Percentiles rank a stretch among this genome's conserved stretches.
phyloP scores from a whole-genome alignment of 2,797 vertebrate species.

The Pogoniulus pusillus region DNA sequence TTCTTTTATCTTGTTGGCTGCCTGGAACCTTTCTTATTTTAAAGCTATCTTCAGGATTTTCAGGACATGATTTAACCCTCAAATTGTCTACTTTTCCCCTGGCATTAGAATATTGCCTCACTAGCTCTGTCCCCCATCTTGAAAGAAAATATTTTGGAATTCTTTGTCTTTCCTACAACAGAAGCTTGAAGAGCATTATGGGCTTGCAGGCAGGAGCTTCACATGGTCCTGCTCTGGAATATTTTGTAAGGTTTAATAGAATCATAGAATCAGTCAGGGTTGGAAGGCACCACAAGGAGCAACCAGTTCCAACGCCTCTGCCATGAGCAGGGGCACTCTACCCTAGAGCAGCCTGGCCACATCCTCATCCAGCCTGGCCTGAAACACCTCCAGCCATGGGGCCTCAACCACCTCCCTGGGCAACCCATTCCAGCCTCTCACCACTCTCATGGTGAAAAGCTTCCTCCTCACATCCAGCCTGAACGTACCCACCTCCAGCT shows the following conservation, averaged over 20 bases:
- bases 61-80: not conserved
- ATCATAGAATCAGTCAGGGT: too few species aligned
- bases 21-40: not conserved
- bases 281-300: too few species aligned
- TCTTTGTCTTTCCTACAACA: not conserved
- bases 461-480: too few species aligned
- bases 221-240: rapidly evolving
- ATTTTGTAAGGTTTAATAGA: rapidly evolving
- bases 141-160: not conserved
- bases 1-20: not conserved
- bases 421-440: too few species aligned
- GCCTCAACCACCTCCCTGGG: too few species aligned
- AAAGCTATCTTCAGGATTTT: not conserved
- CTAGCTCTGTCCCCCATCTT: not conserved
- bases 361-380: too few species aligned
- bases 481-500: too few species aligned
- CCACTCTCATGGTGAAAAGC: too few species aligned
- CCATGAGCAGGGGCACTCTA: too few species aligned
- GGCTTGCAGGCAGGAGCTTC: not conserved
- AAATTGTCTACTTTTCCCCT: not conserved
- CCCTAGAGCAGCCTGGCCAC: too few species aligned
- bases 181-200: not conserved
- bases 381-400: too few species aligned
- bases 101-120: not conserved
- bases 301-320: too few species aligned